Evolutionary conservation across 1,140 invertebrate genomes (phyloP).

Genomic region (Sycophaga agraensis): DNA sequence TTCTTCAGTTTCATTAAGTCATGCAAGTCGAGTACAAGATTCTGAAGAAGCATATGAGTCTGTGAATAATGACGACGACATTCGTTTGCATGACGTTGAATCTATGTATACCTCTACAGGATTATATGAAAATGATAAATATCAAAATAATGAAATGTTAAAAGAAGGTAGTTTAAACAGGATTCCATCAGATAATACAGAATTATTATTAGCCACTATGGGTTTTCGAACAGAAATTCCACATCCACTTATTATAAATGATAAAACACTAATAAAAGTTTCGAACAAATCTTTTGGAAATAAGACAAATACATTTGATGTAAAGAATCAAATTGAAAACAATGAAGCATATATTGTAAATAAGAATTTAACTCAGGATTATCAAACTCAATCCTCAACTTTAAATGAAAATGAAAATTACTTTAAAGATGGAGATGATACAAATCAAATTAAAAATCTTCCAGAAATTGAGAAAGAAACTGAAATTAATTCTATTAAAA

Average conservation of each 20-base stretch:
- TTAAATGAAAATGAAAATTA: background rate
- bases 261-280: conserved; percentile 13
- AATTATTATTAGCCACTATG: conserved; percentile 17
- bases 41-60: background rate
- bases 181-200: conserved; percentile 19
- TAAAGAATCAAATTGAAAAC: background rate
- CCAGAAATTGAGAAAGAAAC: background rate
- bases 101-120: background rate
- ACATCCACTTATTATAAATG: conserved; percentile 18
- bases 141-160: background rate
- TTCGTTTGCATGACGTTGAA: background rate
- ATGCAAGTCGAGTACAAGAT: too few species aligned
- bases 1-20: too few species aligned
- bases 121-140: background rate
- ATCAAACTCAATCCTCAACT: background rate
- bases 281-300: conserved; percentile 6
- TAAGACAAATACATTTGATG: background rate
- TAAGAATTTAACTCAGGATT: background rate
- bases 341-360: background rate
- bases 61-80: background rate
- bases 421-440: background rate
- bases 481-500: background rate
- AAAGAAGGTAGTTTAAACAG: conserved; percentile 9
- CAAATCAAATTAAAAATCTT: background rate
- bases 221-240: conserved; percentile 11